A percentile compares a stretch with the other conserved stretches of the same genome.
These are phyloP conservation scores for Barbus barbus DNA, from an alignment of 2,113 vertebrate species.

Conservation along the genomic window DNA sequence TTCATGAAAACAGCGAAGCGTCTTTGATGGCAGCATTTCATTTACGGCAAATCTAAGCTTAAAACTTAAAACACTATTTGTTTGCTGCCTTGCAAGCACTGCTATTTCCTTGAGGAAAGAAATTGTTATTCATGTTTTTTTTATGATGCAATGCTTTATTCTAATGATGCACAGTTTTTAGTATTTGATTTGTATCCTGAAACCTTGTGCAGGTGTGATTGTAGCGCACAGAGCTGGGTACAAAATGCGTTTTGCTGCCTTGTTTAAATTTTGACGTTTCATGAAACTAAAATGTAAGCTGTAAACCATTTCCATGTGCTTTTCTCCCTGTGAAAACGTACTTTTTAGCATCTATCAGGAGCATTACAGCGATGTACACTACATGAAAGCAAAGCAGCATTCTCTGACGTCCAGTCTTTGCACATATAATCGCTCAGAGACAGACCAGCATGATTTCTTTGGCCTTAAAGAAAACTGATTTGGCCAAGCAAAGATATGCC, in stretches of 20 bases:
- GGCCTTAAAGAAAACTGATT: neutral
- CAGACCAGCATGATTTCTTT: neutral
- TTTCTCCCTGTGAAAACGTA: neutral
- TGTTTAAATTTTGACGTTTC: neutral
- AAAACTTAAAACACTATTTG: neutral
- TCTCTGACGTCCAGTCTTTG: constrained; percentile 15
- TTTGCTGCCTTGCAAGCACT: neutral
- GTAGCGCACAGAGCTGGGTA: neutral
- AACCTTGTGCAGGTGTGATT: neutral
- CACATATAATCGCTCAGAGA: no score
- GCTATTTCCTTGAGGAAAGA: neutral
- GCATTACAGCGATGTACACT: constrained; percentile 60
- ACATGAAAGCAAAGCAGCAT: constrained; percentile 54
- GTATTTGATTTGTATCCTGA: no score
- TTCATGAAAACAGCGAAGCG: neutral
- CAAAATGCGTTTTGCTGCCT: neutral
- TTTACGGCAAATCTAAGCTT: neutral
- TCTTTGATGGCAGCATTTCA: neutral
- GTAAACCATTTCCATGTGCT: neutral
- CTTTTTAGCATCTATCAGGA: constrained; percentile 46
- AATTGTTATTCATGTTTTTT: neutral
- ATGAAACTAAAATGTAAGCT: neutral
- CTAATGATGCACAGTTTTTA: no score
- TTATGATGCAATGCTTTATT: neutral
- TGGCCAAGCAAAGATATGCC: neutral